These are phyloP conservation scores for Caenorhabditis parvicauda DNA, from an alignment of 2,888 invertebrate genomes.

Conservation along the genomic window DNA sequence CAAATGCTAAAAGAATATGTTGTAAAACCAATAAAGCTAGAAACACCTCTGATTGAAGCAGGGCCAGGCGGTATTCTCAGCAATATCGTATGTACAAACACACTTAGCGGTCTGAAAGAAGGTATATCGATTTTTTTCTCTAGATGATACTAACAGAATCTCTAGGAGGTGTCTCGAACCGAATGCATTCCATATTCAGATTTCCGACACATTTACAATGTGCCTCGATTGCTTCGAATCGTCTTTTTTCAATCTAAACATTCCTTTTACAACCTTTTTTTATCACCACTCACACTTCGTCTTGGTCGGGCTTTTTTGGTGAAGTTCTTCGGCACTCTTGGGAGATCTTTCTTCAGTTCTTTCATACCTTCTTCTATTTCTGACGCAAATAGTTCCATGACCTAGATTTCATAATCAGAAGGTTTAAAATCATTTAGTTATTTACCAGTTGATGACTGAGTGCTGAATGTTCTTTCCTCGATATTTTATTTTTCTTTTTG, in stretches of 20 bases:
- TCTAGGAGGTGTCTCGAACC: slow-evolving; percentile 44
- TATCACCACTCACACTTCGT: slow-evolving; percentile 6
- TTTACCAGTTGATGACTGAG: slow-evolving; percentile 24
- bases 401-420: slow-evolving; percentile 6
- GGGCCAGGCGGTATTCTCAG: slow-evolving; percentile 44
- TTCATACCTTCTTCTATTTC: slow-evolving; percentile 39
- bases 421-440: not conserved
- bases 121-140: too few species aligned
- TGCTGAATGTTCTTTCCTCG: slow-evolving; percentile 35
- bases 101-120: slow-evolving; percentile 41
- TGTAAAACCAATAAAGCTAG: not conserved
- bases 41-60: slow-evolving; percentile 42
- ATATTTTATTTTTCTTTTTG: slow-evolving; percentile 38
- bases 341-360: slow-evolving; percentile 21
- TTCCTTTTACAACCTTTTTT: not conserved
- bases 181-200: slow-evolving; percentile 49
- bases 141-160: slow-evolving; percentile 22
- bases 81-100: slow-evolving; percentile 43
- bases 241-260: slow-evolving; percentile 16
- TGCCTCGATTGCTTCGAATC: slow-evolving; percentile 48
- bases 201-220: slow-evolving; percentile 50
- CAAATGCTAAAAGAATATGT: slow-evolving; percentile 34
- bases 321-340: slow-evolving; percentile 1
- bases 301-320: slow-evolving; percentile 20
- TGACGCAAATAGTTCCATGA: slow-evolving; percentile 38